Base-by-base conservation (phyloP, 1,140 invertebrate genomes). In the Helicorthomorpha holstii region DNA sequence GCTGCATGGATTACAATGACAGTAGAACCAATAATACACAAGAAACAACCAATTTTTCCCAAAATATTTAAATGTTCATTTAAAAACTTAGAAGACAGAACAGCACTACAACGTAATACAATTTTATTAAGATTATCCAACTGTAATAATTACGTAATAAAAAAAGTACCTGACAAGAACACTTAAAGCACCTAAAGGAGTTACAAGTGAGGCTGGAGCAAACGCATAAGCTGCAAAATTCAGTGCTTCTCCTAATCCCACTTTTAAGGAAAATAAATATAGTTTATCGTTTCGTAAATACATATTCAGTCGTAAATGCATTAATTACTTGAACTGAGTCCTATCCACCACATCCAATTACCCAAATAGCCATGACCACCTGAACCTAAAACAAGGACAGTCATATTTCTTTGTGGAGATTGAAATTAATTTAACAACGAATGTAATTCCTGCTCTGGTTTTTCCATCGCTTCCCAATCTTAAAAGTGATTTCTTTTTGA, bases 221-320 rank as follows among this genome's bases (percentile, higher is more conserved):
- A 96, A 96, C 4, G 89, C 86, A 72, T 96, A 98, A 1, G 94
- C 92, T 22, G 82, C 75, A 67, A 98, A 94, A 73, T 98, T 98
- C 16, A 83, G 79, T 41, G 77, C 77, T 72, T 97, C 94, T 51
- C 94, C 94, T 61, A 90, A 63, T 10, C 82, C 90, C 90, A 97
- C 86, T 90, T 67, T 34, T n/a, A 56, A 73, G 77, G 52, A 55
- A 61, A 59, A n/a, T 24, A 19, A 22, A 27, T 29, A 45, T n/a
- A n/a, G n/a, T n/a, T 24, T n/a, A 4, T 48, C 1, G 21, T n/a
- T 45, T 19, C 44, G 44, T 19, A 26, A 21, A 24, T 43, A 44
- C 24, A 48, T 14, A 29, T 24, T 23, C n/a, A n/a, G n/a, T n/a
- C n/a, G n/a, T n/a, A n/a, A 54, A n/a, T 16, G 10, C 26, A 23